Evolutionary conservation across 2,888 invertebrate genomes (phyloP), one percentile per base, ranked within the genome.

Genomic region (Eulithis testata): DNA sequence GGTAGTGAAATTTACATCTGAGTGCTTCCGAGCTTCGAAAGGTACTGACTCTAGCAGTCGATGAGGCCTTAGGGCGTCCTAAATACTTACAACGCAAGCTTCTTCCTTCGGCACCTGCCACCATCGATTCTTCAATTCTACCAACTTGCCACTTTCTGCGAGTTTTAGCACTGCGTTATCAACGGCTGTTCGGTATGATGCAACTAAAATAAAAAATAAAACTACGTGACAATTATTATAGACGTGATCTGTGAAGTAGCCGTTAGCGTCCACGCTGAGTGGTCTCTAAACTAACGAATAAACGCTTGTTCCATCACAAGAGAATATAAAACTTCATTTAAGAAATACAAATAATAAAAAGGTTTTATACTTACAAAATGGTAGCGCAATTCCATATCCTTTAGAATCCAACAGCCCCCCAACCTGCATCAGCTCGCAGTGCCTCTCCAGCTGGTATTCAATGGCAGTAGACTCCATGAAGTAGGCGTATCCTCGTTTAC

Each of bases 401-500:
- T 98, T 97, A 12, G 96, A 96, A 85, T 98, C 97, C 40, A 98
- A 91, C 68, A 95, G 91, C 2, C 96, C 95, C 0, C 97, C 97
- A 8, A 97, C 95, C 93, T 97, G 96, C 81, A 95, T 96, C 69
- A 98, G 94, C 55, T 97, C 96, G 81, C 98, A 99, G 77, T 97
- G 94, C 68, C 97, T 94, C 85, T 98, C 97, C 70, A 97, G 94
- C 77, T 96, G 96, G 88, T 99, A 99, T 87, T 99, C 99, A 71
- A 99, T 96, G 1, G 97, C 96, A 0, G 98, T 97, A 6, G 98
- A 98, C 91, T 99, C 99, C 98, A 99, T 99, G 53, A 99, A 94
- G 85, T 97, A 99, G 3, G 99, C 99, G 86, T 98, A 99, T 61
- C 94, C 94, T 59, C 96, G 94, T 84, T 97, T 97, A 50, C 95